Evolutionary conservation across 2,888 invertebrate genomes (phyloP), one percentile per base, ranked within the genome.

Genomic region (Ophion ellenae): DNA sequence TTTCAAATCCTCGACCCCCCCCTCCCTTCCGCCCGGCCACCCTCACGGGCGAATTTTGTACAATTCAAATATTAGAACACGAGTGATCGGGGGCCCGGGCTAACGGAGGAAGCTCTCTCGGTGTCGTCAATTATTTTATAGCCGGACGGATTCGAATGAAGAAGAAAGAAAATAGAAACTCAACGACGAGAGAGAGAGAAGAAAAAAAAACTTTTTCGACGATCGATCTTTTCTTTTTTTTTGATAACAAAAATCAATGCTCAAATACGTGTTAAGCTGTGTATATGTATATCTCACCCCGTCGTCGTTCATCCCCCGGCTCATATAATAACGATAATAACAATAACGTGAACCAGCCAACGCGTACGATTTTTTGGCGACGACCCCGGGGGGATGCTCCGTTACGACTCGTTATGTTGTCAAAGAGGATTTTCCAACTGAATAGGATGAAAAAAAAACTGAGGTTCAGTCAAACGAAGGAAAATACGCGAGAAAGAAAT

Each of bases 371-470:
- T 45, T 59, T 61, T 80, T 64, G 36, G n/a, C 79, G 67, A 64
- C 83, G 74, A 86, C 32, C 36, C 69, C 69, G 5, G 59, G 75
- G 53, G 73, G 61, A n/a, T 53, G 70, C 36, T 69, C 69, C 79
- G 24, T 59, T 66, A 32, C 83, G 77, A 69, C 81, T 85, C 77
- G 76, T 83, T 75, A 59, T 91, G 91, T 93, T 93, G 91, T n/a
- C 89, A 86, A 92, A 91, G 92, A 92, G 91, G 89, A 87, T 91
- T 92, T 92, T 90, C 90, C 89, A 91, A 91, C 91, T 90, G 89
- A 90, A 88, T 87, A 32, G 1, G 32, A 32, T 83, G n/a, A 45
- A 63, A 70, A 70, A 76, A 75, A 70, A 66, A 74, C 4, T 57
- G 47, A 73, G 64, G 20, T n/a, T 61, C 6, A 40, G 9, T 40